Conservation (phyloP, 1,140 invertebrate genomes). For the Danaus melanippus region DNA sequence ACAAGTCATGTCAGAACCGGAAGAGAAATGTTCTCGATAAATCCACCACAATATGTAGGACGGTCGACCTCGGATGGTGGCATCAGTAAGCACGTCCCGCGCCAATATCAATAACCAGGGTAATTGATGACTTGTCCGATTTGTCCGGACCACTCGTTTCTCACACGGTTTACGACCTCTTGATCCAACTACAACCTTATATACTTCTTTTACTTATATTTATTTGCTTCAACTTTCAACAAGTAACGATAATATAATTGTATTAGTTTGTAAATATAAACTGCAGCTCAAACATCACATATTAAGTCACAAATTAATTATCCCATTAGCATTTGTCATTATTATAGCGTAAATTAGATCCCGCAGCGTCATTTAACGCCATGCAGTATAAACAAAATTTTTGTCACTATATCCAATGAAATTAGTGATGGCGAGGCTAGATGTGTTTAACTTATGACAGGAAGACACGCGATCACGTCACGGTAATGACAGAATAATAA, state of each 20-base stretch:
- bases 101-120: conserved; percentile 59
- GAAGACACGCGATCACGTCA: conserved; percentile 57
- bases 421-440: conserved; percentile 48
- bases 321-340: conserved; percentile 51
- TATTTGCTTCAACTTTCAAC: too few relatives aligned
- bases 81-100: conserved; percentile 18
- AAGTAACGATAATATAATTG: too few relatives aligned
- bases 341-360: conserved; percentile 22
- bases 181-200: conserved; percentile 1
- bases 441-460: conserved; percentile 62
- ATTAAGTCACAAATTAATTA: conserved; percentile 41
- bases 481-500: conserved; percentile 70
- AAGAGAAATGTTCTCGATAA: too few relatives aligned
- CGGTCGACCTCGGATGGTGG: conserved; percentile 21
- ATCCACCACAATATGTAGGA: too few relatives aligned
- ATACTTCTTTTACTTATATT: background rate
- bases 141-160: conserved; percentile 46
- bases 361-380: conserved; percentile 41
- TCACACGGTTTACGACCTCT: conserved; percentile 50
- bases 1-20: too few relatives aligned
- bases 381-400: conserved; percentile 65
- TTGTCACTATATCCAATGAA: conserved; percentile 68
- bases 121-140: conserved; percentile 64
- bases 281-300: conserved; percentile 16
- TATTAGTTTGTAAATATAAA: too few relatives aligned